Evolutionary conservation across 2,797 vertebrate species (phyloP), one percentile per base, ranked within the genome.

Genomic region (Meriones psammophilus): DNA sequence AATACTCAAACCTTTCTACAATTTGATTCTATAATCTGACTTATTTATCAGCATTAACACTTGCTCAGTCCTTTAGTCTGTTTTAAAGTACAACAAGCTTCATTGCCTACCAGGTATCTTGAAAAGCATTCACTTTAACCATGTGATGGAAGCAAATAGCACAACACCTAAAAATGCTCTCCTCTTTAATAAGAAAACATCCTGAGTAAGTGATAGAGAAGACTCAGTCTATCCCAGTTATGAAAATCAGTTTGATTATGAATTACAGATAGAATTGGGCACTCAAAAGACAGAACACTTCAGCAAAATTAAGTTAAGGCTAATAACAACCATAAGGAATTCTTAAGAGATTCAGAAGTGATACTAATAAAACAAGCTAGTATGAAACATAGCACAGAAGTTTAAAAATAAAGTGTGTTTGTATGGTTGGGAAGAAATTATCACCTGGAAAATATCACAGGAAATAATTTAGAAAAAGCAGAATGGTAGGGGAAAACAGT

Each of bases 401-500:
- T 28, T 85, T 89, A 60, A 50, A 88, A 96, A 80, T 94, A n/a
- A 88, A 78, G 33, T 89, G 83, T 93, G 26, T 56, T 6, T 42
- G 26, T 83, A 64, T 89, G 24, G 56, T 86, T 83, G 10, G 24
- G 28, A 93, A 74, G 42, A 95, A 96, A 94, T 69, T 84, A 86
- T 56, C 28, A 42, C 20, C 30, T 64, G 92, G 24, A 76, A 91
- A 95, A 80, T 91, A 77, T 64, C 14, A 33, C 17, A 87, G 28
- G 28, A 87, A 68, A 46, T 76, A 60, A 50, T 91, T 94, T 20
- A 90, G 64, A 92, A 88, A 73, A 96, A 92, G 33, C 33, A 56
- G 2, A 39, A 58, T n/a, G 22, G 46, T 56, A 73, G 8, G n/a
- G 36, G 62, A 12, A 93, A 77, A 20, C 5, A 13, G 7, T 91